Evolutionary conservation across 2,888 invertebrate genomes (phyloP).

Genomic region (Drosophila multiciliata): DNA sequence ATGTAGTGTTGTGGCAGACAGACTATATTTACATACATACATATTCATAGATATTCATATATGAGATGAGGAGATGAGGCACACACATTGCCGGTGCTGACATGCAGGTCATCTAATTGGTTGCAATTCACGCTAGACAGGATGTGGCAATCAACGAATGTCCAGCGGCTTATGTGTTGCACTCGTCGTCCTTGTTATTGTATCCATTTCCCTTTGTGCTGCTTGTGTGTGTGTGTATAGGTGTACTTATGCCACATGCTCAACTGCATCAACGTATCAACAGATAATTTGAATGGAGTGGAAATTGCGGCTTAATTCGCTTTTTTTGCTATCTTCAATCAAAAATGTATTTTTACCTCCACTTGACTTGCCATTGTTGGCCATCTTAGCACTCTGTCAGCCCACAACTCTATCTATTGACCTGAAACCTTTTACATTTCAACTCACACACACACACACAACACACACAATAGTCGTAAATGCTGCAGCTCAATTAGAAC

Average conservation of each 20-base stretch:
- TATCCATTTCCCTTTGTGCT: conserved; percentile 47
- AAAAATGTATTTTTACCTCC: conserved; percentile 40
- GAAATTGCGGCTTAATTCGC: conserved; percentile 1
- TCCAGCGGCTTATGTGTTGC: conserved; percentile 71
- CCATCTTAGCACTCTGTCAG: conserved; percentile 31
- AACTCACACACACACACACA: neutral
- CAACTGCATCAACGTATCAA: conserved; percentile 41
- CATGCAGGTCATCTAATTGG: conserved; percentile 76
- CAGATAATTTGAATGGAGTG: conserved; percentile 29
- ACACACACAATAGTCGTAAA: neutral
- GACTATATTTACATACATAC: conserved; percentile 10
- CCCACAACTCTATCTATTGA: neutral
- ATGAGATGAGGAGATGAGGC: neutral
- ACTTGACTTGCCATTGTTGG: conserved; percentile 40
- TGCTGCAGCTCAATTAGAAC: neutral
- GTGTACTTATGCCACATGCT: conserved; percentile 4
- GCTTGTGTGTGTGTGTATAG: conserved; percentile 13
- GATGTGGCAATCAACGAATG: conserved; percentile 74
- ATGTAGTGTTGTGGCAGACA: conserved; percentile 25
- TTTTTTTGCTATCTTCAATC: conserved; percentile 36
- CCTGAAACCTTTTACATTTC: neutral
- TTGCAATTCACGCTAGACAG: conserved; percentile 65
- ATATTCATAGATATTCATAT: conserved; percentile 5
- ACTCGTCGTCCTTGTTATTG: conserved; percentile 39
- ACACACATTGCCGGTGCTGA: conserved; percentile 37